These are phyloP conservation scores for Crenichthys baileyi DNA, from an alignment of 2,797 vertebrate species.

Conservation along the genomic window DNA sequence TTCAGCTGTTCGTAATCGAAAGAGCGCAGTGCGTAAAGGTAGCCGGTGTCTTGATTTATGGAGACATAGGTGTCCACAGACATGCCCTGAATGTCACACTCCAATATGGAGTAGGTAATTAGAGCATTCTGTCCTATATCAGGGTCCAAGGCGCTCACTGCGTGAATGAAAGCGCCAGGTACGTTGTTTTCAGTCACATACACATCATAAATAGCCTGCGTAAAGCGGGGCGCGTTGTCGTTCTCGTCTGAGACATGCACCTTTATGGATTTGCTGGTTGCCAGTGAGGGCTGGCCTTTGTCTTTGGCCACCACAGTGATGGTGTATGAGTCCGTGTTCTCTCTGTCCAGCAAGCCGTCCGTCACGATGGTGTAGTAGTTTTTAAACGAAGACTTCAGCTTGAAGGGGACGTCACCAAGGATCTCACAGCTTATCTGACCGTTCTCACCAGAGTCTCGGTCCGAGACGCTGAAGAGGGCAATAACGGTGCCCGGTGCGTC, in stretches of 20 bases:
- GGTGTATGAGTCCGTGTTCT: slow-evolving; percentile 90
- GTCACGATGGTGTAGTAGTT: slow-evolving; percentile 98
- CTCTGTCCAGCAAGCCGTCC: slow-evolving; percentile 91
- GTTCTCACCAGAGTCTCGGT: slow-evolving; percentile 94
- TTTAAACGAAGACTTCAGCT: slow-evolving; percentile 94
- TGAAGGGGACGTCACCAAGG: slow-evolving; percentile 93
- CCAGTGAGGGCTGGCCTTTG: slow-evolving; percentile 88
- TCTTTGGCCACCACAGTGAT: slow-evolving; percentile 95
- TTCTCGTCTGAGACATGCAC: slow-evolving; percentile 97
- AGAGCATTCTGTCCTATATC: slow-evolving; percentile 93
- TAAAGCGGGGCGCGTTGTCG: slow-evolving; percentile 95
- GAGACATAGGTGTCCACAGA: slow-evolving; percentile 97
- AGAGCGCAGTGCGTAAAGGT: slow-evolving; percentile 95
- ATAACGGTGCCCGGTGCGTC: slow-evolving; percentile 94
- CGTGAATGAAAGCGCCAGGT: slow-evolving; percentile 96
- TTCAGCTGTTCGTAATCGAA: slow-evolving; percentile 99
- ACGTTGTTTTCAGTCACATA: slow-evolving; percentile 98
- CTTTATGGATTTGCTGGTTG: slow-evolving; percentile 93
- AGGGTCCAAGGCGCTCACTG: slow-evolving; percentile 92
- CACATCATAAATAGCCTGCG: slow-evolving; percentile 92
- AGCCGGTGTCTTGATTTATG: slow-evolving; percentile 97
- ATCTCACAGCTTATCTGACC: slow-evolving; percentile 95
- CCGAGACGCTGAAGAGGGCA: slow-evolving; percentile 96
- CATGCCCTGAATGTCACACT: slow-evolving; percentile 98
- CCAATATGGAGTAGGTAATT: slow-evolving; percentile 95